Evolutionary conservation across 2,797 vertebrate species (phyloP).

Genomic region (Gorsachius magnificus): DNA sequence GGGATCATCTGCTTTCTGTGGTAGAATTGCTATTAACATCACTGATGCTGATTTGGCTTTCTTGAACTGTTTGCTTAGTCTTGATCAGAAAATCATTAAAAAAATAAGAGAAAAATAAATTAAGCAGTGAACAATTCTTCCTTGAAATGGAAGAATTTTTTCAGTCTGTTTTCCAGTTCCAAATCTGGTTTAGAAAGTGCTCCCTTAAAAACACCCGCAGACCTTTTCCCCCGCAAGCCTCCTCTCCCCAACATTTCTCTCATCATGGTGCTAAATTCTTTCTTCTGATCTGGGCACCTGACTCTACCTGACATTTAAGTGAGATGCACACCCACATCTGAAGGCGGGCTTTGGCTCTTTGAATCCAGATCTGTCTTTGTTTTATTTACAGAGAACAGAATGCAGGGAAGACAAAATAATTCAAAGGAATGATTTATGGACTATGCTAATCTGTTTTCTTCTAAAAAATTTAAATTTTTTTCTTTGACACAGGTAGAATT

Average conservation of each 20-base stretch:
- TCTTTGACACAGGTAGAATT: background rate
- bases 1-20: background rate
- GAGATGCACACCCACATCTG: background rate
- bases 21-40: background rate
- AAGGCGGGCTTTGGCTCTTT: background rate
- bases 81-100: background rate
- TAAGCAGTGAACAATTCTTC: background rate
- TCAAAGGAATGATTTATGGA: background rate
- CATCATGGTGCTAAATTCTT: background rate
- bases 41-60: background rate
- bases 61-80: background rate
- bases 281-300: background rate
- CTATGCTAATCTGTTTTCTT: background rate
- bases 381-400: slow-evolving; percentile 2
- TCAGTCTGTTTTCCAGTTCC: background rate
- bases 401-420: background rate
- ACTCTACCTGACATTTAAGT: slow-evolving; percentile 37
- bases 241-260: background rate
- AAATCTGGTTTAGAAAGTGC: background rate
- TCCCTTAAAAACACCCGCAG: background rate
- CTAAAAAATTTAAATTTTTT: background rate
- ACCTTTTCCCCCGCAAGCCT: background rate
- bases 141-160: background rate
- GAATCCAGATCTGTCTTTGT: background rate
- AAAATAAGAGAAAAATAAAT: background rate